These are phyloP conservation scores for Drosophila parthenogenetica DNA, from an alignment of 2,888 invertebrate genomes.

Conservation along the genomic window DNA sequence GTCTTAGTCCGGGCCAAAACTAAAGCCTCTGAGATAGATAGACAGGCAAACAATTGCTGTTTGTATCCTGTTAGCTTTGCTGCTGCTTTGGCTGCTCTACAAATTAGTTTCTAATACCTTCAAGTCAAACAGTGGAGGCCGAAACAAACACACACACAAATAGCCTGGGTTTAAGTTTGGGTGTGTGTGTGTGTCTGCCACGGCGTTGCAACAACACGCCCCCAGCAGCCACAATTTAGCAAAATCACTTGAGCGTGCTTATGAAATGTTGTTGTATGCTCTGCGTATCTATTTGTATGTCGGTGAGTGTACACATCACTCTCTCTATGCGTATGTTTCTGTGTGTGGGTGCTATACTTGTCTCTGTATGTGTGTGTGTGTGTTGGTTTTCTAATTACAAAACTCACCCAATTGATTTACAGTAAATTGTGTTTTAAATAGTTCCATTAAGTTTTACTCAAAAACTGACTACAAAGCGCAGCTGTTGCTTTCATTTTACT, in stretches of 20 bases:
- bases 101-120: slow-evolving; percentile 82
- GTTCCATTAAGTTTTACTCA: slow-evolving; percentile 65
- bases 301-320: slow-evolving; percentile 4
- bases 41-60: slow-evolving; percentile 80
- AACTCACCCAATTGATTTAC: slow-evolving; percentile 71
- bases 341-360: not conserved
- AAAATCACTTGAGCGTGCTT: slow-evolving; percentile 72
- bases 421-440: slow-evolving; percentile 78
- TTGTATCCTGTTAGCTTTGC: slow-evolving; percentile 64
- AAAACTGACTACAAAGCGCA: slow-evolving; percentile 54
- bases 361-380: slow-evolving; percentile 3
- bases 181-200: slow-evolving; percentile 5
- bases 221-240: slow-evolving; percentile 49
- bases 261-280: slow-evolving; percentile 22
- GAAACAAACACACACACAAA: slow-evolving; percentile 54
- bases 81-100: slow-evolving; percentile 61
- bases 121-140: slow-evolving; percentile 74
- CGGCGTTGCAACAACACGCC: slow-evolving; percentile 39
- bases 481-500: slow-evolving; percentile 23
- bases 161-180: slow-evolving; percentile 23
- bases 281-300: slow-evolving; percentile 3
- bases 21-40: slow-evolving; percentile 75
- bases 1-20: slow-evolving; percentile 32
- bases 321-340: slow-evolving; percentile 7
- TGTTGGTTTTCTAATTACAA: slow-evolving; percentile 68